phyloP scores from a whole-genome alignment of 2,797 vertebrate species.

The Petrocephalus schoutedeni region DNA sequence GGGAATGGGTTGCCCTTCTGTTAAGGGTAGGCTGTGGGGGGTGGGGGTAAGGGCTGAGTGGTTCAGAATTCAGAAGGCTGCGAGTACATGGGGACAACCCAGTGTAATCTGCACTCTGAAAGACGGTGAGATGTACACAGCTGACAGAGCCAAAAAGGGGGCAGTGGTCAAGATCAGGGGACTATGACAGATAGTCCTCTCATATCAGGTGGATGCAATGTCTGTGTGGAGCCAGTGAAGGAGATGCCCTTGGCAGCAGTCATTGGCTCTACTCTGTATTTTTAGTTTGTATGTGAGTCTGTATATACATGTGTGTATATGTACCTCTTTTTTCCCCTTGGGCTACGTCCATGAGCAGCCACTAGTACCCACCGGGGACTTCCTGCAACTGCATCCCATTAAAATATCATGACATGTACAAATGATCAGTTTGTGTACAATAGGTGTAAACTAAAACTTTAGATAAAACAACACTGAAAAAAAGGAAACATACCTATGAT shows the following conservation, averaged over 20 bases:
- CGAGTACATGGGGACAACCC: not conserved
- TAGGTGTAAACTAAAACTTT: not conserved
- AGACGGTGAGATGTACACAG: not conserved
- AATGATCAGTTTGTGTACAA: not conserved
- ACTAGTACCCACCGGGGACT: not conserved
- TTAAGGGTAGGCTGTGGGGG: not conserved
- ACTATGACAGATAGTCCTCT: not conserved
- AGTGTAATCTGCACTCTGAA: not conserved
- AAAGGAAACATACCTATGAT: not conserved
- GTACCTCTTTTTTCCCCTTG: not conserved
- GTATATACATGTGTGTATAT: not conserved
- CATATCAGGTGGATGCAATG: not conserved
- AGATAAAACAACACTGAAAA: not conserved
- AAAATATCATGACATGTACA: not conserved
- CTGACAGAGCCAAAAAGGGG: not conserved
- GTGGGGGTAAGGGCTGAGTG: not conserved
- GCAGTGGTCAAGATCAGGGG: not conserved
- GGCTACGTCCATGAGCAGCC: not conserved
- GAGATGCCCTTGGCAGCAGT: not conserved
- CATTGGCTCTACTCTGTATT: not conserved
- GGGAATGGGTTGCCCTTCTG: not conserved
- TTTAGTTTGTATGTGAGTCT: not conserved
- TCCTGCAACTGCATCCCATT: not conserved
- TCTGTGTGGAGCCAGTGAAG: not conserved
- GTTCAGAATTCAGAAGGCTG: not conserved